Evolutionary conservation across 2,113 vertebrate genomes (phyloP), one percentile per base, ranked within the genome.

Genomic region (Anarrhichthys ocellatus): DNA sequence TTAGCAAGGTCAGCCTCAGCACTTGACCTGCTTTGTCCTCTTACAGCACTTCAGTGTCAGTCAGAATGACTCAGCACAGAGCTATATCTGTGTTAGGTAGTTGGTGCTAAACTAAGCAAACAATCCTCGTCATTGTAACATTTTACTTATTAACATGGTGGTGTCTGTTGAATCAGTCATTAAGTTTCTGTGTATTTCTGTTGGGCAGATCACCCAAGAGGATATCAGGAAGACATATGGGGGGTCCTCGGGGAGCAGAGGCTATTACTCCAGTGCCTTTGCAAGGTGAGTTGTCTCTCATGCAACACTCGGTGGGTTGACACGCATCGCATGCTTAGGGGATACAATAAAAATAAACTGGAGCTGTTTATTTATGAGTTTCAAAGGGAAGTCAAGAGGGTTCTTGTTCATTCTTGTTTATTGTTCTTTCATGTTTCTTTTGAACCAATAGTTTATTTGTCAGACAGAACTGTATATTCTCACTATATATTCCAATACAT

Each of bases 211-310:
- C 94, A 99, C 98, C 73, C 97, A 96, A 91, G 98, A 99, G 80
- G 98, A 99, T 91, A 99, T 99, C 93, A 97, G 97, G 93, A 99
- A 99, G 94, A 99, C 98, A 0, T 96, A 99, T 1, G 98, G 98
- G 61, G 98, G 98, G 40, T 97, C 98, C 89, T 98, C 97, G 82
- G 98, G 97, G 94, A 99, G 95, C 95, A 96, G 98, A 94, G 98
- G 97, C 71, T 99, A 99, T 95, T 99, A 97, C 80, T 99, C 98
- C 86, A 94, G 98, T 96, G 98, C 98, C 96, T 99, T 99, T 96
- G 98, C 97, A 87, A 99, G 98, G 98, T 99, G 83, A 92, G 94
- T 93, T 52, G 65, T 71, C 15, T 79, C 29, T 54, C 9, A 36
- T 59, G 15, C 48, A 10, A 61, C 29, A 18, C 34, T 22, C 22